phyloP scores from a whole-genome alignment of 1,140 invertebrate species.

The Nasonia longicornis region DNA sequence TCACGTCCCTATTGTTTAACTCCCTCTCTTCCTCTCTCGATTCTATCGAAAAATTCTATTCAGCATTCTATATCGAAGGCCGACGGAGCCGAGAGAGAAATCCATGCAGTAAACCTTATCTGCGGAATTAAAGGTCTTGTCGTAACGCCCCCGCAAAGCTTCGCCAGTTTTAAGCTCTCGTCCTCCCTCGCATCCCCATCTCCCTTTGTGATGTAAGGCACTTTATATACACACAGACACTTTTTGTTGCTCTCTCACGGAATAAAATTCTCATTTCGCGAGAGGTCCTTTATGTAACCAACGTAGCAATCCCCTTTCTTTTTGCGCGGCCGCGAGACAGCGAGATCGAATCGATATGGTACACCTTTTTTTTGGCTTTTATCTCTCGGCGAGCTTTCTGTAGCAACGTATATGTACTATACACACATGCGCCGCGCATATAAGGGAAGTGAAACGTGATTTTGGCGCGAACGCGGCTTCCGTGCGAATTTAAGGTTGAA shows the following conservation, averaged over 20 bases:
- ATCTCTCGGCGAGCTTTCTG: not conserved
- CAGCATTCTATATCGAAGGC: not conserved
- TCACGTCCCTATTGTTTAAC: slow-evolving; percentile 28
- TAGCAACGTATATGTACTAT: not conserved
- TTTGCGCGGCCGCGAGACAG: not conserved
- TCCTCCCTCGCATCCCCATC: not conserved
- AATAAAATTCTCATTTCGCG: slow-evolving; percentile 44
- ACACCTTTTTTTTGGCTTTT: not conserved
- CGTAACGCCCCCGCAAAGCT: slow-evolving; percentile 24
- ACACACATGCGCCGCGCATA: not conserved
- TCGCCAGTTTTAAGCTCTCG: not conserved
- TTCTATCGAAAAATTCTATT: slow-evolving; percentile 36
- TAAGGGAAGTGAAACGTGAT: slow-evolving; percentile 1
- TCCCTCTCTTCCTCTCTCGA: not conserved
- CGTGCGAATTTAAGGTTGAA: not conserved
- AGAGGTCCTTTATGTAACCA: slow-evolving; percentile 42
- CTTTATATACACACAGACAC: slow-evolving; percentile 12
- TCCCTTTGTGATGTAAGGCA: slow-evolving; percentile 11
- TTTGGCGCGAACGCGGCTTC: not conserved
- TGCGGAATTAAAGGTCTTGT: slow-evolving; percentile 35
- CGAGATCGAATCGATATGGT: slow-evolving; percentile 3
- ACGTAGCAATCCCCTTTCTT: slow-evolving; percentile 26
- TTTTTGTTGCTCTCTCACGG: slow-evolving; percentile 33
- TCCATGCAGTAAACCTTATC: slow-evolving; percentile 38
- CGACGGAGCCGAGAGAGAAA: slow-evolving; percentile 20